Evolutionary conservation across 1,140 invertebrate genomes (phyloP).

Genomic region (Drusus annulatus): DNA sequence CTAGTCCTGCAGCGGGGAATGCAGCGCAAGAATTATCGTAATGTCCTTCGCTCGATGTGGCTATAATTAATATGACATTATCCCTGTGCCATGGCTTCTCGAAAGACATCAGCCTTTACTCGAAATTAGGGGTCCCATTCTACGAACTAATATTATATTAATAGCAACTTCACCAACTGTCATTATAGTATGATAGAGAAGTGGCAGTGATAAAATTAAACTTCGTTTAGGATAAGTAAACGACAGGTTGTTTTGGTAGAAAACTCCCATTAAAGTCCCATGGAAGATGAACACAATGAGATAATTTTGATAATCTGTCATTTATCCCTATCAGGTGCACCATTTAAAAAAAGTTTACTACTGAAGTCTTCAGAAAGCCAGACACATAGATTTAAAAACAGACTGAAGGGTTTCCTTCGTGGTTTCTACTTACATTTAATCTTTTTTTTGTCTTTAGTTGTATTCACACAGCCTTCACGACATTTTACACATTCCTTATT

Average conservation of each 20-base stretch:
- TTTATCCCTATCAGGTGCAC: too few species aligned
- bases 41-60: slow-evolving; percentile 23
- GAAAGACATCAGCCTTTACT: slow-evolving; percentile 53
- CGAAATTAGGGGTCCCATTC: slow-evolving; percentile 37
- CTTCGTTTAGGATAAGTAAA: slow-evolving; percentile 8
- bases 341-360: too few species aligned
- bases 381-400: too few species aligned
- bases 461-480: too few species aligned
- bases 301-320: neutral
- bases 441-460: too few species aligned
- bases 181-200: slow-evolving; percentile 3
- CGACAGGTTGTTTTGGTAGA: slow-evolving; percentile 15
- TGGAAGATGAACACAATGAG: neutral
- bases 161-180: slow-evolving; percentile 26
- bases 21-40: slow-evolving; percentile 37
- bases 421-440: too few species aligned
- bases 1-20: neutral
- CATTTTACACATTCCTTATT: too few species aligned
- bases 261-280: neutral
- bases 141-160: slow-evolving; percentile 33
- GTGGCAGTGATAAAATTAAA: neutral
- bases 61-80: slow-evolving; percentile 57
- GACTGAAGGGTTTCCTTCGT: too few species aligned
- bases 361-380: too few species aligned
- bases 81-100: slow-evolving; percentile 31